phyloP scores from a whole-genome alignment of 2,888 invertebrate species.

The Baccha elongata region DNA sequence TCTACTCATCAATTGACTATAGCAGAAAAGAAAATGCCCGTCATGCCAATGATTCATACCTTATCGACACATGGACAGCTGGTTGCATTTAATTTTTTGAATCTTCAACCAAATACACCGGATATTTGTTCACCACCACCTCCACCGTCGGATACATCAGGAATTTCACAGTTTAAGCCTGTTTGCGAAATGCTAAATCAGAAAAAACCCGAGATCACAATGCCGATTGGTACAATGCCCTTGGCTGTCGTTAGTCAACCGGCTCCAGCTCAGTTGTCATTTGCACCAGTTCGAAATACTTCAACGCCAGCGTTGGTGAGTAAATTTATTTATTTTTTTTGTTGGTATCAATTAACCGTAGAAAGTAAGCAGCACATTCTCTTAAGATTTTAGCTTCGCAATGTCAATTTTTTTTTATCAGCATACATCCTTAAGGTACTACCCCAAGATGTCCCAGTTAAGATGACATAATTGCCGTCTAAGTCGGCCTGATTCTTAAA shows the following conservation, averaged over 20 bases:
- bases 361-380: too few species aligned
- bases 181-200: constrained; percentile 73
- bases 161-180: constrained; percentile 76
- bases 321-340: constrained; percentile 4
- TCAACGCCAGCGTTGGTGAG: constrained; percentile 79
- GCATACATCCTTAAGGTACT: neutral
- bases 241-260: constrained; percentile 22
- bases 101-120: constrained; percentile 85
- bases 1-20: constrained; percentile 86
- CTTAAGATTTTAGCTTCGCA: too few species aligned
- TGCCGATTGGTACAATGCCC: constrained; percentile 41
- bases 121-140: constrained; percentile 86
- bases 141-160: constrained; percentile 81
- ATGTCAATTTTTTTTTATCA: constrained; percentile 3
- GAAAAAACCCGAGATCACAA: constrained; percentile 50
- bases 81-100: constrained; percentile 89
- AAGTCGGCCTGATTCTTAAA: too few species aligned
- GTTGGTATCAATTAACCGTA: too few species aligned
- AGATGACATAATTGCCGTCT: too few species aligned
- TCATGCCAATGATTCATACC: constrained; percentile 91
- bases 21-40: constrained; percentile 86
- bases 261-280: constrained; percentile 73
- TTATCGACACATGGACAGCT: constrained; percentile 90
- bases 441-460: too few species aligned
- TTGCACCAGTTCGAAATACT: constrained; percentile 77